Evolutionary conservation across 2,888 invertebrate species (phyloP).

Genomic region (Arge pagana): DNA sequence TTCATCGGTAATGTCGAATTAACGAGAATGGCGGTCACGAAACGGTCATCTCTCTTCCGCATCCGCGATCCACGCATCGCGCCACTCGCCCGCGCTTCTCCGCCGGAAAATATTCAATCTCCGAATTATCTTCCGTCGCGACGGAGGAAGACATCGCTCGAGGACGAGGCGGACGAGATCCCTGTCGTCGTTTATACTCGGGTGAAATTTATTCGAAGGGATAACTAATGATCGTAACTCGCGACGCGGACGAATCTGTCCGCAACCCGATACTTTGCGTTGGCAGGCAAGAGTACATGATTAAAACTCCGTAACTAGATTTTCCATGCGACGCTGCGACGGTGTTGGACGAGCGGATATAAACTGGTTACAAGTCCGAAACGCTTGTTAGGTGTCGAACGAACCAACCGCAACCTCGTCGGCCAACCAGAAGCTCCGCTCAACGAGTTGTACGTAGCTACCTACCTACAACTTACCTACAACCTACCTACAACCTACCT

Average conservation of each 20-base stretch:
- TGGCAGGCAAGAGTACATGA: constrained; percentile 4
- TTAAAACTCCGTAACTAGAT: constrained; percentile 18
- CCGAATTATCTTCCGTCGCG: too few species aligned
- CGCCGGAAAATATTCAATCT: not conserved
- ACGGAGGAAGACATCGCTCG: too few species aligned
- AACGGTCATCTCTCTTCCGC: too few species aligned
- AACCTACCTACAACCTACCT: too few species aligned
- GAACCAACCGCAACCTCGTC: not conserved
- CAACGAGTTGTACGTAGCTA: not conserved
- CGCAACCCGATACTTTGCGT: constrained; percentile 8
- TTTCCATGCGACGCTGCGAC: constrained; percentile 4
- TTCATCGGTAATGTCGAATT: constrained; percentile 3
- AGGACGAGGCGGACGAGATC: not conserved
- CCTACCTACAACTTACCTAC: not conserved
- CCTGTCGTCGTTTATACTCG: not conserved
- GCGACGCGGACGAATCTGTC: constrained; percentile 4
- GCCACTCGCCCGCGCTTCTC: too few species aligned
- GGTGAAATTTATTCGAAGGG: too few species aligned
- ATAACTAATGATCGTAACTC: not conserved
- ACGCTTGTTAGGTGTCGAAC: constrained; percentile 10
- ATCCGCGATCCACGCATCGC: too few species aligned
- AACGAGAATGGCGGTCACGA: too few species aligned
- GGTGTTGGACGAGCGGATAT: not conserved
- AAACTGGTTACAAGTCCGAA: not conserved
- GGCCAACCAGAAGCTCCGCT: too few species aligned